Conservation (phyloP, 2,888 invertebrate species). For the Heliconius charithonia region DNA sequence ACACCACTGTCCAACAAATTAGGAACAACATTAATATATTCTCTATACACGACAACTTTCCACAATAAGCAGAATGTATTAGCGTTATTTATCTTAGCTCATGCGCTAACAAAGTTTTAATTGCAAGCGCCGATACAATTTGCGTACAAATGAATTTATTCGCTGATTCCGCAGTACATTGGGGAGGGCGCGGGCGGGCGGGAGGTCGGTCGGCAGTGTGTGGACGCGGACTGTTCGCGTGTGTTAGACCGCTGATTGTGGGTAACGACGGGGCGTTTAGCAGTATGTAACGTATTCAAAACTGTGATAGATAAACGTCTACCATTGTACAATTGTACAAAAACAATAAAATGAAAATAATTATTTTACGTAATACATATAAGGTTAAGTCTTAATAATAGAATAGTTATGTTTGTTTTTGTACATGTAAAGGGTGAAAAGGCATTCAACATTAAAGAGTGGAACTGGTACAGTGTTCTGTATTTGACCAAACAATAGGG, state of each 20-base stretch:
- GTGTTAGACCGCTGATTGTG: slow-evolving; percentile 80
- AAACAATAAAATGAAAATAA: background rate
- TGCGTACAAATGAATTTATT: slow-evolving; percentile 84
- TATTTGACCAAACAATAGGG: slow-evolving; percentile 81
- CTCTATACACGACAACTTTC: slow-evolving; percentile 78
- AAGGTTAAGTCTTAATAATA: slow-evolving; percentile 3
- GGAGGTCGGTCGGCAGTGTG: slow-evolving; percentile 49
- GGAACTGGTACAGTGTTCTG: slow-evolving; percentile 79
- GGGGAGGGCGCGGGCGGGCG: slow-evolving; percentile 60
- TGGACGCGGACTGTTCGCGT: slow-evolving; percentile 75
- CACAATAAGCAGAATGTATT: slow-evolving; percentile 83
- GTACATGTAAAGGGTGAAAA: slow-evolving; percentile 27
- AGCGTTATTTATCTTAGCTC: slow-evolving; percentile 83
- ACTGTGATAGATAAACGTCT: background rate
- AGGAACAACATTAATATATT: slow-evolving; percentile 82
- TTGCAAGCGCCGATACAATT: slow-evolving; percentile 84
- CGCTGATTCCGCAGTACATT: slow-evolving; percentile 80
- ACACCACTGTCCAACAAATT: slow-evolving; percentile 75
- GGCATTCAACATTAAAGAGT: slow-evolving; percentile 54
- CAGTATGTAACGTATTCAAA: slow-evolving; percentile 39
- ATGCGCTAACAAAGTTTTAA: slow-evolving; percentile 83
- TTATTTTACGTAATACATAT: background rate
- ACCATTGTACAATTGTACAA: background rate
- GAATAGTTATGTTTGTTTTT: slow-evolving; percentile 22
- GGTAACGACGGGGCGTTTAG: slow-evolving; percentile 65